Evolutionary conservation across 2,113 vertebrate species (phyloP).

Genomic region (Raja brachyura): DNA sequence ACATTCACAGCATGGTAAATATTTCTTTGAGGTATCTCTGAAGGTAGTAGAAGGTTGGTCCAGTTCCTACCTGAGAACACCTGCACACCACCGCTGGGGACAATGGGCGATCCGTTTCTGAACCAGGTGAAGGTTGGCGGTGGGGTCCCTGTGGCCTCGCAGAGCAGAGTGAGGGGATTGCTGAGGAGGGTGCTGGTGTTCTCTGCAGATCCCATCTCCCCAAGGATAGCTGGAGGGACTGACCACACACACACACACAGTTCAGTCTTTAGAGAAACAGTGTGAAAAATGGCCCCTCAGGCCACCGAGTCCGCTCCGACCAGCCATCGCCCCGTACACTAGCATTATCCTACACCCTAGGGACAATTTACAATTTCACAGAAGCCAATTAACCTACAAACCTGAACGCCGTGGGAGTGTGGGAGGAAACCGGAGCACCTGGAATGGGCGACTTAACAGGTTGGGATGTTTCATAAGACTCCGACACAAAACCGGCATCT

Average conservation of each 20-base stretch:
- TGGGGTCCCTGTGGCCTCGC: slow-evolving; percentile 53
- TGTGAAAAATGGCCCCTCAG: too few species aligned
- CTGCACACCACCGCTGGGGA: background rate
- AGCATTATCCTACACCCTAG: too few species aligned
- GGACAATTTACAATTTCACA: too few species aligned
- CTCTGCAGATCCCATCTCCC: background rate
- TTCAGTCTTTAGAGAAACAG: background rate
- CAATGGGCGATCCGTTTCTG: slow-evolving; percentile 41
- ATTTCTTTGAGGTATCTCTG: background rate
- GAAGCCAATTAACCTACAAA: too few species aligned
- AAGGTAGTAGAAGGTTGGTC: background rate
- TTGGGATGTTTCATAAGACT: too few species aligned
- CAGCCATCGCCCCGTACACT: too few species aligned
- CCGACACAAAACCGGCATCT: too few species aligned
- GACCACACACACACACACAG: slow-evolving; percentile 10
- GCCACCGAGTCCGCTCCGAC: too few species aligned
- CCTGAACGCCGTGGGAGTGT: too few species aligned
- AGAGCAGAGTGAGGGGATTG: slow-evolving; percentile 51
- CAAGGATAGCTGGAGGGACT: slow-evolving; percentile 21
- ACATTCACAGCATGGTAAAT: background rate
- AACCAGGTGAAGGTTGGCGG: slow-evolving; percentile 54
- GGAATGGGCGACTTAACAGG: too few species aligned
- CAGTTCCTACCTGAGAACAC: background rate
- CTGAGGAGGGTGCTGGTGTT: slow-evolving; percentile 47
- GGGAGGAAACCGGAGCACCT: too few species aligned